These are phyloP conservation scores for Drosophila parthenogenetica DNA, from an alignment of 2,888 invertebrate genomes.

Conservation along the genomic window DNA sequence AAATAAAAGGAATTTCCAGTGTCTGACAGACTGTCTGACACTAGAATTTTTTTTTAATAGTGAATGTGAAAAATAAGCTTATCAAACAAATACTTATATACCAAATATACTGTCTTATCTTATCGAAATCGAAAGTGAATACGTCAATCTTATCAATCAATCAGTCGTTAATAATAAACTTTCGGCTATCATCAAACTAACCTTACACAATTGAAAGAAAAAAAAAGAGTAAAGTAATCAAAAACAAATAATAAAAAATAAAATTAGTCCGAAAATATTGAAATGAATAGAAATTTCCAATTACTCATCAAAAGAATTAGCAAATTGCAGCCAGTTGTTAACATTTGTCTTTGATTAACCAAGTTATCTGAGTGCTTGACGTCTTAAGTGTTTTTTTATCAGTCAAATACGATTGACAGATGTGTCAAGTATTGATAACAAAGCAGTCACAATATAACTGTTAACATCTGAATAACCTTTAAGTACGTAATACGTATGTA, in stretches of 20 bases:
- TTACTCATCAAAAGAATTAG: conserved; percentile 9
- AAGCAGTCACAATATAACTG: neutral
- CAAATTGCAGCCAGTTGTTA: conserved; percentile 12
- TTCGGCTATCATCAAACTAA: conserved; percentile 16
- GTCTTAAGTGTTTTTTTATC: conserved; percentile 24
- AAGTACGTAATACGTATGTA: neutral
- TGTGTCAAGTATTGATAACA: conserved; percentile 23
- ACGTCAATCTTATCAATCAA: conserved; percentile 13
- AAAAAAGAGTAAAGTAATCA: neutral
- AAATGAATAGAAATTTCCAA: neutral
- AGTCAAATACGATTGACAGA: conserved; percentile 3
- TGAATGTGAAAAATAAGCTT: neutral
- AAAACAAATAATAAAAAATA: neutral
- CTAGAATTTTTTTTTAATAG: no score
- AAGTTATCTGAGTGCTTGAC: conserved; percentile 2
- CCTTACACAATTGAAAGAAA: conserved; percentile 10
- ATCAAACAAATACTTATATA: neutral
- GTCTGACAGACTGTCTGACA: neutral
- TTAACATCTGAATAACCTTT: neutral
- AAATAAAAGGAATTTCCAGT: neutral
- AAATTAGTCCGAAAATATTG: neutral
- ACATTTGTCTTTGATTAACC: neutral
- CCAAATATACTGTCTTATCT: neutral
- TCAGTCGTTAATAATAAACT: neutral
- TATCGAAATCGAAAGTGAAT: conserved; percentile 21